Evolutionary conservation across 1,140 invertebrate species (phyloP).

Genomic region (Papilio polyxenes): DNA sequence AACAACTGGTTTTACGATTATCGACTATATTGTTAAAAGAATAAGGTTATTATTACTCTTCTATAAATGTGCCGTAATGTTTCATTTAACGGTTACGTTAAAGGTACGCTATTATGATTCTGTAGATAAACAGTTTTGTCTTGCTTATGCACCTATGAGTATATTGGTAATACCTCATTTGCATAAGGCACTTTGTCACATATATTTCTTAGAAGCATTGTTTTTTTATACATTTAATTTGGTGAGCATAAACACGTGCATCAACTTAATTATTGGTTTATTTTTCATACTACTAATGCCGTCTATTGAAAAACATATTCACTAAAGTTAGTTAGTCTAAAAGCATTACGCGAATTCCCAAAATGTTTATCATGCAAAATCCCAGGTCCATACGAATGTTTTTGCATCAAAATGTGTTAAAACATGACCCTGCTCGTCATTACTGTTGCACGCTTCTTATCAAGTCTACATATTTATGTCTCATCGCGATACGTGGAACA

Average conservation of each 20-base stretch:
- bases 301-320: background rate
- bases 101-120: constrained; percentile 27
- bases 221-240: constrained; percentile 20
- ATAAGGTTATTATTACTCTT: constrained; percentile 13
- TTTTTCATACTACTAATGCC: background rate
- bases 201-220: constrained; percentile 3
- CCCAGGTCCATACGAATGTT: background rate
- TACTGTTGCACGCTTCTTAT: constrained; percentile 56
- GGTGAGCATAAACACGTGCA: background rate
- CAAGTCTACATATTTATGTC: constrained; percentile 49
- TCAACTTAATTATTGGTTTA: background rate
- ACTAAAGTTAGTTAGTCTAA: too few species aligned
- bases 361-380: background rate
- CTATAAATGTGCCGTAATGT: background rate
- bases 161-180: constrained; percentile 26
- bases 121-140: constrained; percentile 36
- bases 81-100: constrained; percentile 29
- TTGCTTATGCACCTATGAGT: constrained; percentile 22
- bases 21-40: constrained; percentile 6
- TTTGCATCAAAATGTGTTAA: background rate
- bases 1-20: background rate
- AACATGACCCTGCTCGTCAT: constrained; percentile 45
- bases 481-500: constrained; percentile 47
- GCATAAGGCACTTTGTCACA: constrained; percentile 28
- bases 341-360: background rate